phyloP scores from a whole-genome alignment of 2,888 invertebrate species.

The Torymus auratus region DNA sequence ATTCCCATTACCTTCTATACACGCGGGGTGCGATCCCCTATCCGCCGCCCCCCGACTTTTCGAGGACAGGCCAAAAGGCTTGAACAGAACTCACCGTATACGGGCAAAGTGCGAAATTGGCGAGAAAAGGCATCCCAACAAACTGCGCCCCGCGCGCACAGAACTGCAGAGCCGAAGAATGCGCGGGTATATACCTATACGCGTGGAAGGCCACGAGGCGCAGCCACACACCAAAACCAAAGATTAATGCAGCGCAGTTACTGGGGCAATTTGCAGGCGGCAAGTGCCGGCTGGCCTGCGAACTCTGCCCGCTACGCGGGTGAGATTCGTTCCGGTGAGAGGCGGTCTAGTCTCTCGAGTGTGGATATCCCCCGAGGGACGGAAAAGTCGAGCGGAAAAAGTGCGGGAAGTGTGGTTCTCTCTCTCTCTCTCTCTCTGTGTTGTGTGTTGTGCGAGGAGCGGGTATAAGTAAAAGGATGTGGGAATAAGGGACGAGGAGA shows the following conservation, averaged over 20 bases:
- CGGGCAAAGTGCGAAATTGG: no score
- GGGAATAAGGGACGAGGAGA: constrained; percentile 24
- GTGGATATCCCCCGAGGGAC: constrained; percentile 12
- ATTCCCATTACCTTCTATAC: constrained; percentile 71
- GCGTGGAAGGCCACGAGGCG: constrained; percentile 71
- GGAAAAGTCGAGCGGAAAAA: constrained; percentile 39
- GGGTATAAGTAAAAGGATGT: not conserved
- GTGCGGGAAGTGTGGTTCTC: not conserved
- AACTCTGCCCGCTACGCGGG: not conserved
- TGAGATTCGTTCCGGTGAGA: constrained; percentile 69
- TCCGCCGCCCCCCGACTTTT: no score
- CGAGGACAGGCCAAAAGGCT: no score
- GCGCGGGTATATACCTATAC: not conserved
- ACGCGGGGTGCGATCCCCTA: constrained; percentile 23
- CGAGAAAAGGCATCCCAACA: no score
- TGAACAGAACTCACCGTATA: no score
- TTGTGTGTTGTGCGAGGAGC: not conserved
- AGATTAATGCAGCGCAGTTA: constrained; percentile 77
- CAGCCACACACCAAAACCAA: constrained; percentile 75
- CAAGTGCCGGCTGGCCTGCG: constrained; percentile 60
- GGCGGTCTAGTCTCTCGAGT: not conserved
- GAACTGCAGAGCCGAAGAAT: constrained; percentile 29
- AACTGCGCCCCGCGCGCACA: not conserved
- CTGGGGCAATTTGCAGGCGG: constrained; percentile 74
- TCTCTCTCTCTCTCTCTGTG: no score